Conservation (phyloP, 2,797 vertebrate species). For the Odontamblyopus rebecca region DNA sequence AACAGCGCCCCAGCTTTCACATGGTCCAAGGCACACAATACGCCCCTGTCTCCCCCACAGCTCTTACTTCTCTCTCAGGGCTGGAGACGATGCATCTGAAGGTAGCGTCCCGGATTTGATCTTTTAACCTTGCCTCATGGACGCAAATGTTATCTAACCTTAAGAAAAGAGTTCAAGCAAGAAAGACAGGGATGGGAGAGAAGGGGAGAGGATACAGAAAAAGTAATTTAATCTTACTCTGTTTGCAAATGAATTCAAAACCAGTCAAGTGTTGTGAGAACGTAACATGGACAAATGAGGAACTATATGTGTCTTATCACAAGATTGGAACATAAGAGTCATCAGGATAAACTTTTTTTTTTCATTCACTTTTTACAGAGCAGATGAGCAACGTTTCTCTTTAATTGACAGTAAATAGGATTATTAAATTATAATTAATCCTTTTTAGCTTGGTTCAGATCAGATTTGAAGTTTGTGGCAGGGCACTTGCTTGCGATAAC, state of each 20-base stretch:
- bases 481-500: no score
- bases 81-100: constrained; percentile 54
- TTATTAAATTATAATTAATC: no score
- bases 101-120: constrained; percentile 45
- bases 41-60: constrained; percentile 47
- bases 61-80: constrained; percentile 53
- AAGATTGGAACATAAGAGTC: constrained; percentile 2
- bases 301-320: constrained; percentile 20
- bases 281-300: constrained; percentile 8
- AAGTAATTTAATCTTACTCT: constrained; percentile 41
- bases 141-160: constrained; percentile 81
- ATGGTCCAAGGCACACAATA: constrained; percentile 41
- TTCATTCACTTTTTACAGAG: neutral
- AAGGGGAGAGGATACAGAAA: neutral
- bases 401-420: no score
- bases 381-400: neutral
- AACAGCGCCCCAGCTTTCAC: constrained; percentile 40
- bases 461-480: no score
- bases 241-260: constrained; percentile 29
- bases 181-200: constrained; percentile 20
- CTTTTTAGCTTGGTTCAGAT: no score
- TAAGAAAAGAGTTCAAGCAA: constrained; percentile 58
- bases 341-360: neutral
- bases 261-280: constrained; percentile 14
- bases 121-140: constrained; percentile 65